Evolutionary conservation across 1,140 invertebrate genomes (phyloP), one percentile per base, ranked within the genome.

Genomic region (Mamestra configurata): DNA sequence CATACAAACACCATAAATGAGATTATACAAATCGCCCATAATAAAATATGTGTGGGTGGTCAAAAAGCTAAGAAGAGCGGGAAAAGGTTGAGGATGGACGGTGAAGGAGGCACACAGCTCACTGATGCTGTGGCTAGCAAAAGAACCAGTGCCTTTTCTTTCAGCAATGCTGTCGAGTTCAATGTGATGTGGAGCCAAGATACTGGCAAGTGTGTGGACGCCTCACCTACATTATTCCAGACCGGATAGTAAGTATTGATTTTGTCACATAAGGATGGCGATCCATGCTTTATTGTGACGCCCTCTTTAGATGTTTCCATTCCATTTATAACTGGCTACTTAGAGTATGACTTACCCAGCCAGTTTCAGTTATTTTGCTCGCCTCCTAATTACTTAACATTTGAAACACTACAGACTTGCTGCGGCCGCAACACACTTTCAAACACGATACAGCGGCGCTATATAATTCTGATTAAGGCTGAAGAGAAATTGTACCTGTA

Each of bases 191-290:
- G 96, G 96, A 95, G 92, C 49, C 96, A 95, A 89, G 89, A 97
- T 90, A 95, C 97, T 64, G 93, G 96, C 68, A 97, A 97, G 89
- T 98, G 97, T 95, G 95, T 98, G 22, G 97, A 98, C 95, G 96
- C 96, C 59, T 96, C 96, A 24, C 96, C 97, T 18, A 93, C 96
- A 75, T 76, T 97, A 79, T 96, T 96, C 83, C 70, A 93, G 82
- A 92, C 89, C 84, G 86, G 88, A 53, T 91, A 89, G 96, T 96
- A 95, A 93, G 94, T 89, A 46, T 6, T n/a, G n/a, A n/a, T n/a
- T n/a, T n/a, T n/a, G n/a, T n/a, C n/a, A n/a, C n/a, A n/a, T n/a
- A n/a, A n/a, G n/a, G n/a, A n/a, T n/a, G n/a, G n/a, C n/a, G n/a
- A n/a, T n/a, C n/a, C n/a, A n/a, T n/a, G n/a, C n/a, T n/a, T n/a